Base-by-base conservation (phyloP, 2,113 vertebrate genomes). In the Lampris incognitus region DNA sequence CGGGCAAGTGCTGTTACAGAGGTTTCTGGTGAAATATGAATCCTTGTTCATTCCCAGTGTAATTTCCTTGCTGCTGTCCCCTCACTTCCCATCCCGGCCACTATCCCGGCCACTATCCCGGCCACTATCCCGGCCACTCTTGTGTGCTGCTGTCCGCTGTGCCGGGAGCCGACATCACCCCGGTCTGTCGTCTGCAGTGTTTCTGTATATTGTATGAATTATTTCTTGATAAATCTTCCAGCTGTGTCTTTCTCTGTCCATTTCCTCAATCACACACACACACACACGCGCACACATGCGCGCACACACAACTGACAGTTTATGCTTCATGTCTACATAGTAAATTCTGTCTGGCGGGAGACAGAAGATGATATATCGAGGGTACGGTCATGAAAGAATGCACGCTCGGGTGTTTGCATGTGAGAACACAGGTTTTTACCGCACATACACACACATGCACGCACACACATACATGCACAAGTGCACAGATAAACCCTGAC, bases 371-470 rank as follows among this genome's bases (percentile, higher is more conserved):
- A 57, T 69, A 48, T 64, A 88, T 86, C 63, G 77, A 62, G 77
- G 24, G 8, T 70, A 48, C 38, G 42, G 9, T 49, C 67, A 13
- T 44, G 11, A 37, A 59, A 74, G 72, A 80, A 68, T 66, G 68
- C 42, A 36, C 0, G 11, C 83, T 76, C 6, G 55, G 59, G 46
- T 61, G 37, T 82, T 82, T 71, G 61, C 67, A 1, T 65, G 52
- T 54, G 48, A 62, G 81, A 83, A 68, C 58, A 61, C 82, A 76
- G 76, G 74, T 72, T 64, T 69, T 72, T 69, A 67, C 51, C 24
- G 74, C 69, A 66, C 77, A 2, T 10, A 78, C 80, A 63, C 42
- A 46, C 61, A 76, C 84, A 83, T 84, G 75, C 60, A 74, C 63
- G 57, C 77, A 82, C 72, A 65, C 24, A 60, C 42, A 59, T 60